These are phyloP conservation scores for Pygoscelis antarcticus DNA, from an alignment of 2,113 vertebrate genomes.

Conservation along the genomic window DNA sequence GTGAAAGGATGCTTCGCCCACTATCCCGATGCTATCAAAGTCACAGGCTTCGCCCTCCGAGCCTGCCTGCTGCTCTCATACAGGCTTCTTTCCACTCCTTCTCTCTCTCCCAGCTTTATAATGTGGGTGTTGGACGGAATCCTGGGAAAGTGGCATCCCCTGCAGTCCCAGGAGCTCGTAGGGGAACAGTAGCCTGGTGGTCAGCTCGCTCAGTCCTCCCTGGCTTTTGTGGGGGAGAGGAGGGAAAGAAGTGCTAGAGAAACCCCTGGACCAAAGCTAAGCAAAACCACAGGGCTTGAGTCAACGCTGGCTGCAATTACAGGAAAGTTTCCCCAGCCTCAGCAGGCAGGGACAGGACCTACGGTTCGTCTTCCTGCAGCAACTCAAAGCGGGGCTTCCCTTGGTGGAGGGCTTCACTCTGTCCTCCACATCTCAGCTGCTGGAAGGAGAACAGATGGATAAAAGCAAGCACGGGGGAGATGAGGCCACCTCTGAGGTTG, in stretches of 20 bases:
- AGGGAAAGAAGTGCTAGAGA: background rate
- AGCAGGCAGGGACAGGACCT: background rate
- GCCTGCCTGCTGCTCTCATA: background rate
- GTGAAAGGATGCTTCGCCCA: background rate
- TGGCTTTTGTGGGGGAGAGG: background rate
- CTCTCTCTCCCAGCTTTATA: background rate
- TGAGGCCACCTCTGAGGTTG: background rate
- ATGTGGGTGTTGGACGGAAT: background rate
- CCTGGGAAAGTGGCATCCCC: conserved; percentile 47
- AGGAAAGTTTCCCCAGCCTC: background rate
- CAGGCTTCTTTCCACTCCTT: background rate
- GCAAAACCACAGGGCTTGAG: conserved; percentile 23
- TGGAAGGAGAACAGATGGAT: background rate
- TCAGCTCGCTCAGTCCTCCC: background rate
- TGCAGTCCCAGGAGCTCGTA: background rate
- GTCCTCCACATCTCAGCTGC: background rate
- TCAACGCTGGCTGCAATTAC: background rate
- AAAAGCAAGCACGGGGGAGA: background rate
- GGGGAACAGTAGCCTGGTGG: background rate
- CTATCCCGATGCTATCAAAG: background rate
- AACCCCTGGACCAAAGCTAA: background rate
- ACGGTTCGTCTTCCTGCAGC: background rate
- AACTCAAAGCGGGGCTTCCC: background rate
- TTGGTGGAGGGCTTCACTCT: rapidly evolving
- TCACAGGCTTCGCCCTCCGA: rapidly evolving